Conservation (phyloP, 2,888 invertebrate species). For the Drosophila koepferae region DNA sequence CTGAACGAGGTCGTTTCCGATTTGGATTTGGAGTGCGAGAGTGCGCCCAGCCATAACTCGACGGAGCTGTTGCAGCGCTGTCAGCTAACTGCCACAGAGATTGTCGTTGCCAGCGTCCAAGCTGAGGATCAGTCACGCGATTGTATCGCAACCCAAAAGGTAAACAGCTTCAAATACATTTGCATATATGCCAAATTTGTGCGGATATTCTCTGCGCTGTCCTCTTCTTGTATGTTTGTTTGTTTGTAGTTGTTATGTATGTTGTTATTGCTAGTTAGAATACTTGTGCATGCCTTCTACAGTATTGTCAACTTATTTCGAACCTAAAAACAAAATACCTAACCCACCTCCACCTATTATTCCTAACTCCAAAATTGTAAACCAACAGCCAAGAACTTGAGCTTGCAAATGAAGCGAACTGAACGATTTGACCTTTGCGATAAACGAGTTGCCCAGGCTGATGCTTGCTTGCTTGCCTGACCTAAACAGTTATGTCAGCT, state of each 20-base stretch:
- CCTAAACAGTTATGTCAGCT: slow-evolving; percentile 69
- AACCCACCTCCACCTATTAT: slow-evolving; percentile 33
- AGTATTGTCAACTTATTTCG: slow-evolving; percentile 72
- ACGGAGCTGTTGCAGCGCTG: slow-evolving; percentile 70
- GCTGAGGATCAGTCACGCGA: slow-evolving; percentile 77
- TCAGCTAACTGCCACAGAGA: slow-evolving; percentile 59
- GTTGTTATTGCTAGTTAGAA: slow-evolving; percentile 44
- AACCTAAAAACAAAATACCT: slow-evolving; percentile 32
- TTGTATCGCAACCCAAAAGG: slow-evolving; percentile 81
- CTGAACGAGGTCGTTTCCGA: slow-evolving; percentile 81
- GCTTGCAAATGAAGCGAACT: slow-evolving; percentile 4
- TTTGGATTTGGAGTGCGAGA: slow-evolving; percentile 75
- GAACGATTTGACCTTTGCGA: slow-evolving; percentile 7
- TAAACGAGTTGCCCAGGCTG: not conserved
- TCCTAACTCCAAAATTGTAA: slow-evolving; percentile 28
- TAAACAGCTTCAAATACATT: slow-evolving; percentile 45
- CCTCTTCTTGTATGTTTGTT: slow-evolving; percentile 36
- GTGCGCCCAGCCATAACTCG: slow-evolving; percentile 63
- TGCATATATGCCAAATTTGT: slow-evolving; percentile 61
- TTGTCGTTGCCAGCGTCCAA: slow-evolving; percentile 50
- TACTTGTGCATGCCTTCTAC: slow-evolving; percentile 68
- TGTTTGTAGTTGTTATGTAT: slow-evolving; percentile 41
- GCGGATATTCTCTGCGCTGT: slow-evolving; percentile 35
- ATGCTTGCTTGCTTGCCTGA: slow-evolving; percentile 71
- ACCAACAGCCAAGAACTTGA: slow-evolving; percentile 6